These are phyloP conservation scores for Bimastos eiseni DNA, from an alignment of 2,888 invertebrate genomes.

Conservation along the genomic window DNA sequence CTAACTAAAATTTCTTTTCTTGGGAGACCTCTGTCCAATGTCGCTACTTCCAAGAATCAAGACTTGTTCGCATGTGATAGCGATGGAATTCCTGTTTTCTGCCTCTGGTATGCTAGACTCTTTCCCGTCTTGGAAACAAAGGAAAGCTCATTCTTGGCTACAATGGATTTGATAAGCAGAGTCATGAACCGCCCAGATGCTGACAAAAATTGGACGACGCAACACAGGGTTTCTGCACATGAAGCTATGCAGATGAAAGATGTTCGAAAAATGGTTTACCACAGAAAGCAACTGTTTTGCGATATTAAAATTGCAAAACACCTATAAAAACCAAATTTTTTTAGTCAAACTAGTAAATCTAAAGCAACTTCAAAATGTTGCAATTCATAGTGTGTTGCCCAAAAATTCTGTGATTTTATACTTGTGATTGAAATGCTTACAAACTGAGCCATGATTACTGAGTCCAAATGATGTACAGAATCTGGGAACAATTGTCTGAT, in stretches of 20 bases:
- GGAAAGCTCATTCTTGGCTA: constrained; percentile 14
- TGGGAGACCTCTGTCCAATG: constrained; percentile 30
- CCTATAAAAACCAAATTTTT: background rate
- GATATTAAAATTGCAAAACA: background rate
- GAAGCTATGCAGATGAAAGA: constrained; percentile 18
- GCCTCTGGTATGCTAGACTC: constrained; percentile 53
- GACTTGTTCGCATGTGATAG: constrained; percentile 24
- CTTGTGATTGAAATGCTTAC: background rate
- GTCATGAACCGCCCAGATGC: background rate
- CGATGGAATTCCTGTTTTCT: constrained; percentile 35
- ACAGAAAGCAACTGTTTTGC: background rate
- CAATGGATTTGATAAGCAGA: background rate
- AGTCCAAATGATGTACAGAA: background rate
- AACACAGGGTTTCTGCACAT: background rate
- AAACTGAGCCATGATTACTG: background rate
- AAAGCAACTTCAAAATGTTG: background rate
- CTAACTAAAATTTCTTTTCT: constrained; percentile 14
- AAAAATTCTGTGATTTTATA: background rate
- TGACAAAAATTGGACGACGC: background rate
- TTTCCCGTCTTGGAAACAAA: constrained; percentile 48
- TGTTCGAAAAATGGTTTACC: background rate
- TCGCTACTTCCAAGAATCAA: background rate
- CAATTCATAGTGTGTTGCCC: background rate
- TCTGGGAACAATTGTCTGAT: background rate
- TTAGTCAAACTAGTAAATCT: background rate